Base-by-base conservation (phyloP, 2,888 invertebrate species). In the Mimumesa dahlbomi region DNA sequence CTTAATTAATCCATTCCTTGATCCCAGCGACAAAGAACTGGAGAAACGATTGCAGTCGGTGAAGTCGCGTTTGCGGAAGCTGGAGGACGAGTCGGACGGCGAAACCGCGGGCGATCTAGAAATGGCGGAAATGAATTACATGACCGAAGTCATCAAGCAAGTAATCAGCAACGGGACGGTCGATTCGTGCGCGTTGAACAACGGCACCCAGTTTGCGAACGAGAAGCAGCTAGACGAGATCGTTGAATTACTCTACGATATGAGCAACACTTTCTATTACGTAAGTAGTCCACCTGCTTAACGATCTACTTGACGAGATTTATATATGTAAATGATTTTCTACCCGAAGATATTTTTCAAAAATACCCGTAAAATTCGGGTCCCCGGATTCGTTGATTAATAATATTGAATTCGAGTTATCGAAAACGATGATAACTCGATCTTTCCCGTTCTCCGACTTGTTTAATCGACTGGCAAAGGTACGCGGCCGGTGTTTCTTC, bases 11-110 rank as follows among this genome's bases (percentile, higher is more conserved):
- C n/a, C n/a, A n/a, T 16, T 14, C n/a, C 18, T 18, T 14, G 0
- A 43, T 21, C 13, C 77, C 75, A 91, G 91, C 43, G 88, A 91
- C 56, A 86, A 83, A 52, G 83, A 89, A 40, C 83, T 85, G 57
- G 84, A 90, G 49, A 89, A 88, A 52, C 82, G 89, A 9, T 54
- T 91, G 49, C 88, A 87, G 0, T 86, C 85, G 57, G 82, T 88
- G n/a, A 87, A 87, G 70, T 70, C 65, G 13, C 83, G 82, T 19
- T 87, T 86, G 73, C 85, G 89, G 42, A 78, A 73, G 16, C 14
- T 73, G n/a, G 84, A 88, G 6, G 85, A 86, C 2, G 83, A 82
- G n/a, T 79, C 82, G 1, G 85, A 83, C 0, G 77, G 76, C 0
- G 80, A 81, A n/a, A 77, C 81, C 13, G 69, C 69, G 58, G 22